These are phyloP conservation scores for Cerastis rubricosa DNA, from an alignment of 2,888 invertebrate species.

Conservation along the genomic window DNA sequence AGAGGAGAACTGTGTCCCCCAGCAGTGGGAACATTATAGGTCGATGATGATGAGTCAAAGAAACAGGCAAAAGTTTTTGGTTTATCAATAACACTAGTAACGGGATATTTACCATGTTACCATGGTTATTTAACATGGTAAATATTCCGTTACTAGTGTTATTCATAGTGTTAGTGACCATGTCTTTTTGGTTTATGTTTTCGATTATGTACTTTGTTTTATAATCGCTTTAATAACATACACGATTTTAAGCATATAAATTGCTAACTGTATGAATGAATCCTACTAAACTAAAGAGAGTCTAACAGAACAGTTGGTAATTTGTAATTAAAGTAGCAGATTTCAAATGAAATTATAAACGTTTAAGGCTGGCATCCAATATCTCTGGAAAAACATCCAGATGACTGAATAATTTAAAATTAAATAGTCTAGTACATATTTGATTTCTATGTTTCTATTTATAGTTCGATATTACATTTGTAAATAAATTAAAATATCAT, in stretches of 20 bases:
- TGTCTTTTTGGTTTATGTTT: neutral
- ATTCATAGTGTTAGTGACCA: too few species aligned
- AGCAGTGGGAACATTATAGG: too few species aligned
- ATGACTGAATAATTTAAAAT: conserved; percentile 31
- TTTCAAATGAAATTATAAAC: conserved; percentile 22
- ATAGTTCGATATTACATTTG: conserved; percentile 5
- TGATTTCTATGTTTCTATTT: neutral
- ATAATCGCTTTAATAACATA: neutral
- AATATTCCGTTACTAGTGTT: too few species aligned
- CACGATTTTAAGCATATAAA: neutral
- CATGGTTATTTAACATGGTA: too few species aligned
- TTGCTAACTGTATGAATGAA: neutral
- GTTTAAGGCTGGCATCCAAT: neutral
- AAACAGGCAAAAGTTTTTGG: too few species aligned
- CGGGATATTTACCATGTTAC: too few species aligned
- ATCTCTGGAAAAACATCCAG: conserved; percentile 30
- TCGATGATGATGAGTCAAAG: too few species aligned
- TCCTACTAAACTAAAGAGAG: neutral
- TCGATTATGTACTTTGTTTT: neutral
- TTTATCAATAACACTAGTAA: too few species aligned
- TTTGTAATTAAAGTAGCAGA: conserved; percentile 33
- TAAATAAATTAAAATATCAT: conserved; percentile 20
- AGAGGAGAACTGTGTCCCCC: too few species aligned
- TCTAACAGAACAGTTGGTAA: conserved; percentile 7
- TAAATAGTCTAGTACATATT: conserved; percentile 12